A percentile compares a stretch with the other conserved stretches of the same genome.
Evolutionary conservation across 2,797 vertebrate genomes (phyloP).

Genomic region (Myoxocephalus aenaeus): DNA sequence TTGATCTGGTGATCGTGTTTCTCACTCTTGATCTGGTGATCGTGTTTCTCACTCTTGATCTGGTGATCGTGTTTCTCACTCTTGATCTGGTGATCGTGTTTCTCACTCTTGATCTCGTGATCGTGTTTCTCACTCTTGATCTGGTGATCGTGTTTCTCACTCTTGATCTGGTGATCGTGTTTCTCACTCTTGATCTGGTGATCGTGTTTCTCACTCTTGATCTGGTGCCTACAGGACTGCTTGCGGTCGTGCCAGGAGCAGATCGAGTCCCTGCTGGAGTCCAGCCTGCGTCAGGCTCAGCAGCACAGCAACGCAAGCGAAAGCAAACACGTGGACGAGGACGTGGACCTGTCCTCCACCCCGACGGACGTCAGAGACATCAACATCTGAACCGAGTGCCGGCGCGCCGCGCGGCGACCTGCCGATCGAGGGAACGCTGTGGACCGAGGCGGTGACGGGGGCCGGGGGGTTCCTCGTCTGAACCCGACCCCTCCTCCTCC

Average conservation of each 20-base stretch:
- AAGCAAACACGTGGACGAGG: conserved; percentile 92
- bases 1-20: not conserved
- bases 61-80: not conserved
- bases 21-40: not conserved
- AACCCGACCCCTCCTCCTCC: conserved; percentile 26
- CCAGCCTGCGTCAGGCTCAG: conserved; percentile 95
- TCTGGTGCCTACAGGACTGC: conserved; percentile 88
- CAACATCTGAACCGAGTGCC: conserved; percentile 88
- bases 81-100: not conserved
- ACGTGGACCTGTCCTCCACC: conserved; percentile 94
- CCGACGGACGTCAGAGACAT: conserved; percentile 97
- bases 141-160: not conserved
- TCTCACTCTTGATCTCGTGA: no score
- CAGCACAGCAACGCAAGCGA: conserved; percentile 87
- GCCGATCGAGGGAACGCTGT: conserved; percentile 30
- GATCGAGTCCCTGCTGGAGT: conserved; percentile 96
- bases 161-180: not conserved
- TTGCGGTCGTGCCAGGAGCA: conserved; percentile 98
- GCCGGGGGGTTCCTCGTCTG: conserved; percentile 18
- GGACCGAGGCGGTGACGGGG: not conserved
- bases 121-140: no score
- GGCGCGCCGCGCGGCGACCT: not conserved
- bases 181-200: no score
- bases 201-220: not conserved
- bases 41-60: no score